A percentile compares a stretch with the other conserved stretches of the same genome.
phyloP scores from a whole-genome alignment of 1,140 invertebrate genomes.

The Cyclargus thomasi region DNA sequence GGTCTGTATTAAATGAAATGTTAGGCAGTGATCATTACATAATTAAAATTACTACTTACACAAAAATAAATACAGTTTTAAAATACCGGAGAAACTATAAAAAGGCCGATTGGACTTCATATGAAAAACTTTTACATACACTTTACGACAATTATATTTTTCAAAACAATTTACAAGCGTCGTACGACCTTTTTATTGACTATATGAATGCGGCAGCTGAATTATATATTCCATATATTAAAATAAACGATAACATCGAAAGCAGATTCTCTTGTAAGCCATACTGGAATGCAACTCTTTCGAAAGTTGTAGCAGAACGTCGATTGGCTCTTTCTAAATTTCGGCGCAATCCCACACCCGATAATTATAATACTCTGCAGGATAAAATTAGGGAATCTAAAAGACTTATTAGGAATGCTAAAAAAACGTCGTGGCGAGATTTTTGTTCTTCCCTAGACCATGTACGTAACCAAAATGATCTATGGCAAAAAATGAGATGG shows the following conservation, averaged over 20 bases:
- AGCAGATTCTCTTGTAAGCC: constrained; percentile 32
- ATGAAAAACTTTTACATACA: constrained; percentile 17
- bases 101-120: constrained; percentile 30
- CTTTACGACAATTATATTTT: constrained; percentile 10
- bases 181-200: constrained; percentile 30
- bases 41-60: constrained; percentile 20
- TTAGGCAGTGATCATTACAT: constrained; percentile 33
- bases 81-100: constrained; percentile 26
- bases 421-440: constrained; percentile 8
- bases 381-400: constrained; percentile 21
- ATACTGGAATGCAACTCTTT: constrained; percentile 33
- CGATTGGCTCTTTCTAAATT: constrained; percentile 34
- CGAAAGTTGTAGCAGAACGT: constrained; percentile 30
- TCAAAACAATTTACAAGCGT: constrained; percentile 20
- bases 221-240: constrained; percentile 28
- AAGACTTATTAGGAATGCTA: constrained; percentile 13
- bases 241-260: constrained; percentile 21
- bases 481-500: constrained; percentile 23
- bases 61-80: neutral
- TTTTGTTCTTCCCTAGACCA: constrained; percentile 16
- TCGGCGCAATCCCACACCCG: constrained; percentile 35
- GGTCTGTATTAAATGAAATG: constrained; percentile 26
- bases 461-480: neutral
- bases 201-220: constrained; percentile 26
- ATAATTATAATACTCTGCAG: constrained; percentile 32